A percentile compares a stretch with the other conserved stretches of the same genome.
These are phyloP conservation scores for Ascaphus truei DNA, from an alignment of 2,113 vertebrate species.

Conservation along the genomic window DNA sequence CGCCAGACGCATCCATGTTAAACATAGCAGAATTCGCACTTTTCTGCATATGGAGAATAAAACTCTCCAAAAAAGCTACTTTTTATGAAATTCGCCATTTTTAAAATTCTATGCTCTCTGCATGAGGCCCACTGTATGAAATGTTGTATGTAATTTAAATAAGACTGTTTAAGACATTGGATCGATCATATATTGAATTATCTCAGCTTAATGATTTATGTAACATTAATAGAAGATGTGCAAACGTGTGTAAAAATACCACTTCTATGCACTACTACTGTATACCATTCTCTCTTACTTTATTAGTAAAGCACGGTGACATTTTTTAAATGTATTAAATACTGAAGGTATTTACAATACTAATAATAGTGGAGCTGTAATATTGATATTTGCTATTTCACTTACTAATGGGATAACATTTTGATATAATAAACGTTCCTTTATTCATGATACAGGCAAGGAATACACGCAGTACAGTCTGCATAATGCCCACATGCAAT, in stretches of 20 bases:
- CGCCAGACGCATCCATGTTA: too few relatives aligned
- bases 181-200: background rate
- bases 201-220: too few relatives aligned
- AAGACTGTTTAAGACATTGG: background rate
- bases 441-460: constrained; percentile 44
- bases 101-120: too few relatives aligned
- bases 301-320: too few relatives aligned
- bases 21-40: too few relatives aligned
- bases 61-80: too few relatives aligned
- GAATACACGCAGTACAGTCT: constrained; percentile 68
- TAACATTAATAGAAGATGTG: background rate
- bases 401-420: background rate
- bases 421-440: background rate
- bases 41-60: too few relatives aligned
- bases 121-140: too few relatives aligned
- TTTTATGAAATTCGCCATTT: too few relatives aligned
- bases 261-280: too few relatives aligned
- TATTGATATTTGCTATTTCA: background rate
- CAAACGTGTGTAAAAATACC: background rate
- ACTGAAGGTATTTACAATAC: background rate
- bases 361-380: background rate
- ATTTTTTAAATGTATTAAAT: background rate
- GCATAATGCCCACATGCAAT: constrained; percentile 66
- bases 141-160: background rate
- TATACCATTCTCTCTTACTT: too few relatives aligned